Evolutionary conservation across 2,888 invertebrate genomes (phyloP).

Genomic region (Tenthredo mesomela): DNA sequence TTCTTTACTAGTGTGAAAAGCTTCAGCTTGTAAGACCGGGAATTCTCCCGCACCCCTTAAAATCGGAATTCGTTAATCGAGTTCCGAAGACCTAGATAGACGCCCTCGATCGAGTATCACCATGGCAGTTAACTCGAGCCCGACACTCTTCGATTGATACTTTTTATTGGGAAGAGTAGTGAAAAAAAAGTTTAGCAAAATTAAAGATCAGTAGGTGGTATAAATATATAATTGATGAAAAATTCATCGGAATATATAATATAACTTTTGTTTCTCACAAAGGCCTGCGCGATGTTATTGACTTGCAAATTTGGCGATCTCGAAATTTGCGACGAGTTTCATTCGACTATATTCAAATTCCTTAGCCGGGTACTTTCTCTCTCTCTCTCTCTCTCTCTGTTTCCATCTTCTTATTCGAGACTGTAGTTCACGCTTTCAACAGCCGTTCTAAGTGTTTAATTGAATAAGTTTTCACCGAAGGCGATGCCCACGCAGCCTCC

Average conservation of each 20-base stretch:
- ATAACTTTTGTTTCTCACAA: background rate
- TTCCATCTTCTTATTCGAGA: slow-evolving; percentile 9
- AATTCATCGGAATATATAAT: background rate
- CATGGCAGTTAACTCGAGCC: background rate
- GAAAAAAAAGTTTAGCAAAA: background rate
- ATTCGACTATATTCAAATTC: slow-evolving; percentile 35
- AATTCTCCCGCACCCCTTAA: background rate
- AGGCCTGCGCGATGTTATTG: background rate
- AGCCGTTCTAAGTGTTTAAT: slow-evolving; percentile 40
- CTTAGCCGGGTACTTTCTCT: background rate
- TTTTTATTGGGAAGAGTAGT: background rate
- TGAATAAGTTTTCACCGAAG: slow-evolving; percentile 41
- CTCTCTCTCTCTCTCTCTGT: background rate
- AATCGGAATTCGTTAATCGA: slow-evolving; percentile 43
- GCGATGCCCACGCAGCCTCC: background rate
- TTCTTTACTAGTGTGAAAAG: background rate
- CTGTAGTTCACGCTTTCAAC: slow-evolving; percentile 23
- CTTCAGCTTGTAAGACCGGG: background rate
- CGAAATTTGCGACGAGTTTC: background rate
- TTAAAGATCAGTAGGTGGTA: background rate
- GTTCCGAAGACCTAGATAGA: slow-evolving; percentile 16
- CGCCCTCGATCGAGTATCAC: background rate
- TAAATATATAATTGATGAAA: background rate
- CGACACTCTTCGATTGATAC: background rate
- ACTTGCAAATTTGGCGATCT: slow-evolving; percentile 24